Conservation (phyloP, 2,888 invertebrate genomes). For the Baronia brevicornis region DNA sequence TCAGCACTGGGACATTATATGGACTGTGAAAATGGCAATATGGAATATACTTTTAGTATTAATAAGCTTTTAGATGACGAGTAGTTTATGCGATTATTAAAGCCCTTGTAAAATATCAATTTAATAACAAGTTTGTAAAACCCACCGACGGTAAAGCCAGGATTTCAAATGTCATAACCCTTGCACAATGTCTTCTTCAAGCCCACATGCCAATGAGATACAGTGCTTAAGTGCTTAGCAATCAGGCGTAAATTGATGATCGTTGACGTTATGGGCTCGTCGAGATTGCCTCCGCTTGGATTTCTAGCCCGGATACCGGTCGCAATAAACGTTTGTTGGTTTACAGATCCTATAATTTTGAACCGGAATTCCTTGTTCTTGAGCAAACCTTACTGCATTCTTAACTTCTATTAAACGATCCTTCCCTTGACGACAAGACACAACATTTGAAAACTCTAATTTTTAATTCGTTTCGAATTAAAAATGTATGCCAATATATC, state of each 20-base stretch:
- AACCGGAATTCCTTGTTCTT: no score
- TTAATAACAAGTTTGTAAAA: constrained; percentile 1
- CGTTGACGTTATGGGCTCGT: constrained; percentile 16
- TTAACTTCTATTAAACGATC: no score
- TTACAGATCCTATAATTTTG: no score
- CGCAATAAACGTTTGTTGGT: constrained; percentile 4
- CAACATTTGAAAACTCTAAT: no score
- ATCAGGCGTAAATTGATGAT: constrained; percentile 25
- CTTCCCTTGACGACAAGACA: no score
- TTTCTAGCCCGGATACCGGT: constrained; percentile 8
- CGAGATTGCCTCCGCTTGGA: not conserved
- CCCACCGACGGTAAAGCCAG: constrained; percentile 2
- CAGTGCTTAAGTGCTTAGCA: constrained; percentile 20
- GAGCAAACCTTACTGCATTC: no score
- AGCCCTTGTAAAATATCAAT: constrained; percentile 3
- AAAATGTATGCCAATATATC: no score
- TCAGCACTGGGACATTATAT: no score
- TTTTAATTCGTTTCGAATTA: no score
- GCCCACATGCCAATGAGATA: constrained; percentile 13
- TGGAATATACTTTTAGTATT: no score
- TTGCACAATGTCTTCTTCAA: not conserved
- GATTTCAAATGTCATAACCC: constrained; percentile 1
- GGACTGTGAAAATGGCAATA: no score
- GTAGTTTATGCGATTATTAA: not conserved
- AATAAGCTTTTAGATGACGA: no score